Conservation (phyloP, 2,113 vertebrate species). For the Pseudopipra pipra region DNA sequence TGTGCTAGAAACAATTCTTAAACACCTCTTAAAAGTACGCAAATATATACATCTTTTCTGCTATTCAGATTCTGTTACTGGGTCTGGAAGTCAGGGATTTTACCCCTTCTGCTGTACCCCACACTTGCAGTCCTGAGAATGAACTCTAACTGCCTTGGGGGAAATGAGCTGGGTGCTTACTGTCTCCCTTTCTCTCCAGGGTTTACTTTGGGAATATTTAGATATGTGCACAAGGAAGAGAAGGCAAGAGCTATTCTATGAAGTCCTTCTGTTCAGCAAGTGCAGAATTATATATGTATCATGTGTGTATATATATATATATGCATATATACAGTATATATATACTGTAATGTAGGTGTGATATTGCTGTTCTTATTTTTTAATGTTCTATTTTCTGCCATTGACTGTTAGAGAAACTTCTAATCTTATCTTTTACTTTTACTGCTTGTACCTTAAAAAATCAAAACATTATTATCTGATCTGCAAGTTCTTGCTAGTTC, state of each 20-base stretch:
- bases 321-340: background rate
- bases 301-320: accelerated
- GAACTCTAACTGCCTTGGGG: background rate
- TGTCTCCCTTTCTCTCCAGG: background rate
- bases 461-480: background rate
- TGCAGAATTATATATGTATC: background rate
- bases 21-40: background rate
- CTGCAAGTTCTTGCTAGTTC: background rate
- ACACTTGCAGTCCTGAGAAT: background rate
- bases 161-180: background rate
- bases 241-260: background rate
- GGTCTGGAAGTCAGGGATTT: background rate
- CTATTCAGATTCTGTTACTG: background rate
- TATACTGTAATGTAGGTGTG: background rate
- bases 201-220: background rate
- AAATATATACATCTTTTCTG: background rate
- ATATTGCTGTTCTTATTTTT: background rate
- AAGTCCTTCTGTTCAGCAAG: background rate
- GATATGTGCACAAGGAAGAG: background rate
- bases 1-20: constrained; percentile 21
- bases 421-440: background rate
- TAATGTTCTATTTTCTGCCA: background rate
- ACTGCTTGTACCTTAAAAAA: background rate
- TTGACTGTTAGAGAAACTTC: background rate
- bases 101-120: background rate